A percentile compares a stretch with the other conserved stretches of the same genome.
Conservation (phyloP, 2,113 vertebrate species). For the Rhinopomastus cyanomelas region DNA sequence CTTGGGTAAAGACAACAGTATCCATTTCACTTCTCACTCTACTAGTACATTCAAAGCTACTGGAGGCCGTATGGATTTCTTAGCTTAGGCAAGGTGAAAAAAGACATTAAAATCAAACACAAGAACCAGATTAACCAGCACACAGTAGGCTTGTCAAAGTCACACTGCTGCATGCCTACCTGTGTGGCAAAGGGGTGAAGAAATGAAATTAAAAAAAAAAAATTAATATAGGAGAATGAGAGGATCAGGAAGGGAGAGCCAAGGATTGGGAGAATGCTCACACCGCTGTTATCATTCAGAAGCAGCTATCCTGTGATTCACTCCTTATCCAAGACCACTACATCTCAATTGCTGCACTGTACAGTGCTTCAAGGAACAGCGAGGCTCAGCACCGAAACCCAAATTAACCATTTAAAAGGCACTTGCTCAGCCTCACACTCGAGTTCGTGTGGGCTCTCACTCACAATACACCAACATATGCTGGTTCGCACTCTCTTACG, state of each 20-base stretch:
- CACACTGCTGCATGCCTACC: background rate
- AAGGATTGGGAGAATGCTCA: background rate
- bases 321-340: background rate
- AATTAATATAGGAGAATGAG: background rate
- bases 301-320: constrained; percentile 31
- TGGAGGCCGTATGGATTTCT: background rate
- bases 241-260: background rate
- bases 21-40: background rate
- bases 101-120: background rate
- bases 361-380: constrained; percentile 22
- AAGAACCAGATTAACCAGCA: background rate
- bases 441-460: background rate
- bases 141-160: background rate
- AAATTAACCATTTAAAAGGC: constrained; percentile 13
- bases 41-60: background rate
- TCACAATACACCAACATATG: background rate
- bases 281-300: background rate
- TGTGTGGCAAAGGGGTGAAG: background rate
- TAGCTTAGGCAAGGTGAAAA: background rate
- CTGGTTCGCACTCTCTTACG: background rate
- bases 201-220: background rate
- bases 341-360: background rate
- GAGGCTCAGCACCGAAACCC: constrained; percentile 5
- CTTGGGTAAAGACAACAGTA: background rate
- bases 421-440: constrained; percentile 6